Percentiles rank a stretch among this genome's conserved stretches.
These are phyloP conservation scores for Pseudomyrmex concolor DNA, from an alignment of 1,140 invertebrate genomes.

Conservation along the genomic window DNA sequence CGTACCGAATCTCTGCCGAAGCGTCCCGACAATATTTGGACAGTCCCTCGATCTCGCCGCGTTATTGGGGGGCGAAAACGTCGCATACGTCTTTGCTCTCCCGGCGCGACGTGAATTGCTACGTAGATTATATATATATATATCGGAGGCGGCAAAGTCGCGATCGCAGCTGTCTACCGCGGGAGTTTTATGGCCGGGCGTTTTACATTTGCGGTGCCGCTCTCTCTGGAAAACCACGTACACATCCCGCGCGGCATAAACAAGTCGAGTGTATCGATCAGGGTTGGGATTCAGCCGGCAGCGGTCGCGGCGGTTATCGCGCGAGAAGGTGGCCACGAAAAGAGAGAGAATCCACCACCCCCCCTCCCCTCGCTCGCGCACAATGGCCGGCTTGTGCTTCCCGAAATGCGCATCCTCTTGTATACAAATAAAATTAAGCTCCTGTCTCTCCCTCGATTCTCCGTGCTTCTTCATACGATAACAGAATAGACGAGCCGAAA, in stretches of 20 bases:
- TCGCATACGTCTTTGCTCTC: conserved; percentile 43
- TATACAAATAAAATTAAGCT: conserved; percentile 35
- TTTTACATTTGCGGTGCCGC: conserved; percentile 66
- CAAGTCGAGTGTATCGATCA: conserved; percentile 56
- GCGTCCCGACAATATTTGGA: conserved; percentile 52
- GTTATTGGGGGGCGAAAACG: conserved; percentile 37
- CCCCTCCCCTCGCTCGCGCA: not conserved
- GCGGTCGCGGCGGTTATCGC: conserved; percentile 24
- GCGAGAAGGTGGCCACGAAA: not conserved
- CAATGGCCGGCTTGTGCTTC: conserved; percentile 4
- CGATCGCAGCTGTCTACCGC: conserved; percentile 53
- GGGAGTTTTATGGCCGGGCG: conserved; percentile 53
- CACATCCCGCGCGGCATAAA: conserved; percentile 37
- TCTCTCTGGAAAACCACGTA: conserved; percentile 40
- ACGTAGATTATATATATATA: not conserved
- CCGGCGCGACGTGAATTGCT: conserved; percentile 35
- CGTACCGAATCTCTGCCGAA: not conserved
- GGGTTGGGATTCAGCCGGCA: conserved; percentile 17
- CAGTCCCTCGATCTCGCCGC: conserved; percentile 53
- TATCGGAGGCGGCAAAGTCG: conserved; percentile 42
- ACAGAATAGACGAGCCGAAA: no score
- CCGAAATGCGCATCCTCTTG: not conserved
- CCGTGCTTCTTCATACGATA: not conserved
- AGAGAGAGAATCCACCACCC: not conserved
- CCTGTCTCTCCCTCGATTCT: not conserved